Evolutionary conservation across 2,888 invertebrate genomes (phyloP).

Genomic region (Alcis repandata): DNA sequence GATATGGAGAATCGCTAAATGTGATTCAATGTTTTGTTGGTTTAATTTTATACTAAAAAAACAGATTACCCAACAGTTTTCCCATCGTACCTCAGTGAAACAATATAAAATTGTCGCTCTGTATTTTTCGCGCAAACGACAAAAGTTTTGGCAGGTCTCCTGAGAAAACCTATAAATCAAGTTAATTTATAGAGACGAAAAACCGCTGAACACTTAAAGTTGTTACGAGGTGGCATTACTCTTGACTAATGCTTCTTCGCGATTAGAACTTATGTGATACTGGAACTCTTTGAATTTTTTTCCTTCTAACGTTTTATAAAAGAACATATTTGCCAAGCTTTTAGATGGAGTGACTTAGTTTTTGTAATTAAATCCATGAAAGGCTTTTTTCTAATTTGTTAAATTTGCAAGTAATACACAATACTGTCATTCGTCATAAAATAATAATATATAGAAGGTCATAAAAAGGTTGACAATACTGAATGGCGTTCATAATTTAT

Average conservation of each 20-base stretch:
- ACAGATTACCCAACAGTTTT: not conserved
- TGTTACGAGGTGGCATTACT: conserved; percentile 65
- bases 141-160: conserved; percentile 72
- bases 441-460: too few species aligned
- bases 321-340: too few species aligned
- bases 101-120: conserved; percentile 50
- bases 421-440: too few species aligned
- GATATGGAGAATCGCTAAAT: too few species aligned
- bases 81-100: conserved; percentile 35
- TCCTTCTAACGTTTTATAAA: not conserved
- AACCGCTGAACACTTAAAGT: conserved; percentile 69
- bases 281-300: not conserved
- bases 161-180: conserved; percentile 79
- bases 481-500: too few species aligned
- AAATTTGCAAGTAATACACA: too few species aligned
- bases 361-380: too few species aligned
- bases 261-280: conserved; percentile 41
- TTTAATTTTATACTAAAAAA: not conserved
- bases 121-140: conserved; percentile 73
- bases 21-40: too few species aligned
- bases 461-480: too few species aligned
- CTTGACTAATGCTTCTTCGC: conserved; percentile 69
- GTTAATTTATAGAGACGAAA: conserved; percentile 82
- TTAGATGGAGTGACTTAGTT: too few species aligned
- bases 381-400: too few species aligned